phyloP scores from a whole-genome alignment of 2,888 invertebrate species.

The Acanthacorydalis orientalis region DNA sequence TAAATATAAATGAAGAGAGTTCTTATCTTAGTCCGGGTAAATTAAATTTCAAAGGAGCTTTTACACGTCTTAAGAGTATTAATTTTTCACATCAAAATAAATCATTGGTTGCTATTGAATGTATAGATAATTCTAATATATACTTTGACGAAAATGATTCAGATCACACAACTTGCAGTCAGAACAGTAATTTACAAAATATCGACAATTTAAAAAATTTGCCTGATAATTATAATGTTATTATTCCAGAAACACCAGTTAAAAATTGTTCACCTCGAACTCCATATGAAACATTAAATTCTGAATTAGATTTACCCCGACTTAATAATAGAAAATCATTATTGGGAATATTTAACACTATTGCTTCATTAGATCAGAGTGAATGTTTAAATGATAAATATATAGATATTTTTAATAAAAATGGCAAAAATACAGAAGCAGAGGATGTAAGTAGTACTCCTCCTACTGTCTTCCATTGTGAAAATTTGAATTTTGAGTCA shows the following conservation, averaged over 20 bases:
- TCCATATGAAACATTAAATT: slow-evolving; percentile 21
- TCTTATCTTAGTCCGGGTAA: too few relatives aligned
- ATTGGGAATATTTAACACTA: slow-evolving; percentile 13
- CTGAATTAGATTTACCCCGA: slow-evolving; percentile 17
- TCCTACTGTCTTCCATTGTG: too few relatives aligned
- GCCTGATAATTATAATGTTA: neutral
- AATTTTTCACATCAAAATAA: too few relatives aligned
- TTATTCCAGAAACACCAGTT: slow-evolving; percentile 13
- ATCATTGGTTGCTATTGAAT: too few relatives aligned
- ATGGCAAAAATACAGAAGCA: slow-evolving; percentile 9
- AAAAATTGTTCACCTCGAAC: slow-evolving; percentile 20
- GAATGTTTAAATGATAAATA: slow-evolving; percentile 10
- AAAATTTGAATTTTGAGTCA: slow-evolving; percentile 8
- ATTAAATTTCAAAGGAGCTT: too few relatives aligned
- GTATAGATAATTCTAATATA: neutral
- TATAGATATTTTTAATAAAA: slow-evolving; percentile 9
- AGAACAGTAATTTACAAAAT: neutral
- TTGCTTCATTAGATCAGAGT: slow-evolving; percentile 4
- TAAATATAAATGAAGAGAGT: too few relatives aligned
- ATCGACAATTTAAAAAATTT: neutral
- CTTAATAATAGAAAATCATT: slow-evolving; percentile 19
- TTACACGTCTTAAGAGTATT: too few relatives aligned
- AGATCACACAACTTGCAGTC: neutral
- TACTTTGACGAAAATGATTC: neutral
- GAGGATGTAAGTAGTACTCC: too few relatives aligned